phyloP scores from a whole-genome alignment of 1,140 invertebrate species.

The Rhynchophorus ferrugineus region DNA sequence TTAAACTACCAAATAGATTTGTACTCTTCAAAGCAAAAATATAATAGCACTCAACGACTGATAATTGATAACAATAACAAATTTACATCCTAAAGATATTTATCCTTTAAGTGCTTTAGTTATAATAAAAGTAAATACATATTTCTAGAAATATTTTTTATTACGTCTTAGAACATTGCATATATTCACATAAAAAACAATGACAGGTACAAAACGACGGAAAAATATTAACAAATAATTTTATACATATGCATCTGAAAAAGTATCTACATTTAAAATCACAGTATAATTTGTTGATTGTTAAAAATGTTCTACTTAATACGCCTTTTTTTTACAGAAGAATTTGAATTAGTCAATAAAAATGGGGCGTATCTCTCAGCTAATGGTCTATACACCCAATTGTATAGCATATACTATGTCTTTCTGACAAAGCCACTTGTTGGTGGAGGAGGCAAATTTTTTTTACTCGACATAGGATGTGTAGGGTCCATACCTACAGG shows the following conservation, averaged over 20 bases:
- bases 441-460: slow-evolving; percentile 47
- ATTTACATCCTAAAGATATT: too few species aligned
- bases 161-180: too few species aligned
- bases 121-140: too few species aligned
- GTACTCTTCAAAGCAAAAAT: too few species aligned
- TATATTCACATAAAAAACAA: too few species aligned
- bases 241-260: too few species aligned
- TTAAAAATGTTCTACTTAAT: background rate
- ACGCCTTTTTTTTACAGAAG: background rate
- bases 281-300: background rate
- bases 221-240: background rate
- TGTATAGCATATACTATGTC: slow-evolving; percentile 37
- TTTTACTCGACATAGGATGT: slow-evolving; percentile 40
- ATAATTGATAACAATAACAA: too few species aligned
- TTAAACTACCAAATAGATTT: too few species aligned
- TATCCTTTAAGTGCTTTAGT: too few species aligned
- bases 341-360: slow-evolving; percentile 13
- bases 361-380: slow-evolving; percentile 26
- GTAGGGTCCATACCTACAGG: slow-evolving; percentile 46
- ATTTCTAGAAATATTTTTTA: too few species aligned
- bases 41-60: too few species aligned
- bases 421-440: slow-evolving; percentile 48
- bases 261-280: too few species aligned
- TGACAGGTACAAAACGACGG: background rate
- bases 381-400: slow-evolving; percentile 27